phyloP scores from a whole-genome alignment of 2,797 vertebrate genomes.

The Lagocephalus sceleratus region DNA sequence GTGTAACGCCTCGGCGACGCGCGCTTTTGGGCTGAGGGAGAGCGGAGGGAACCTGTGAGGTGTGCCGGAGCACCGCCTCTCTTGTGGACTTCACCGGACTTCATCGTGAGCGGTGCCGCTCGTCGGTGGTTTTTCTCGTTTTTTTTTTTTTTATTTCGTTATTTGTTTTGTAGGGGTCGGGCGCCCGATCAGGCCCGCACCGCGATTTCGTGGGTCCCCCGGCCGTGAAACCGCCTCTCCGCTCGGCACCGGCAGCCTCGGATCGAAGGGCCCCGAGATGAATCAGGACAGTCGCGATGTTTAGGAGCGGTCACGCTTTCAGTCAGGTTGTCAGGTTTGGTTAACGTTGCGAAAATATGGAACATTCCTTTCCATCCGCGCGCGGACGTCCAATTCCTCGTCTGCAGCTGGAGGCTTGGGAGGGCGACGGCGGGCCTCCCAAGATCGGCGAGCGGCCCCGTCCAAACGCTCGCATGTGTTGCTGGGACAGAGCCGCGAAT shows the following conservation, averaged over 20 bases:
- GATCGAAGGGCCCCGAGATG: too few species aligned
- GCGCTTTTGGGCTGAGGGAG: constrained; percentile 24
- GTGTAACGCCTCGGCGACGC: constrained; percentile 56
- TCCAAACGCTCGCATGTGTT: constrained; percentile 58
- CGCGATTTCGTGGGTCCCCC: too few species aligned
- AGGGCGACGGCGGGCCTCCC: constrained; percentile 41
- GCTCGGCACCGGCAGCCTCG: too few species aligned
- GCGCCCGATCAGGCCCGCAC: too few species aligned
- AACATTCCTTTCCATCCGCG: too few species aligned
- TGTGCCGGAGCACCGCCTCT: constrained; percentile 2
- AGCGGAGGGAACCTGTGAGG: constrained; percentile 5
- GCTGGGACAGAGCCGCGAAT: constrained; percentile 39
- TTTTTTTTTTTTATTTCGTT: too few species aligned
- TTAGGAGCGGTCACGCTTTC: too few species aligned
- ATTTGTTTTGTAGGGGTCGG: too few species aligned
- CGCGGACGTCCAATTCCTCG: constrained; percentile 31
- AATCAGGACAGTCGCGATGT: too few species aligned
- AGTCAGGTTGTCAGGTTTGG: too few species aligned
- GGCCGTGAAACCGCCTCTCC: too few species aligned
- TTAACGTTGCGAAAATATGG: too few species aligned
- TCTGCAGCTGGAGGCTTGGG: constrained; percentile 37
- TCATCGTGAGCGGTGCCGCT: constrained; percentile 1
- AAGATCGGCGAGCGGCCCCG: constrained; percentile 27
- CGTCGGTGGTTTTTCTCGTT: not conserved
- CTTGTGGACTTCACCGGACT: constrained; percentile 1